phyloP scores from a whole-genome alignment of 2,113 vertebrate species.

The Periophthalmus modestus region DNA sequence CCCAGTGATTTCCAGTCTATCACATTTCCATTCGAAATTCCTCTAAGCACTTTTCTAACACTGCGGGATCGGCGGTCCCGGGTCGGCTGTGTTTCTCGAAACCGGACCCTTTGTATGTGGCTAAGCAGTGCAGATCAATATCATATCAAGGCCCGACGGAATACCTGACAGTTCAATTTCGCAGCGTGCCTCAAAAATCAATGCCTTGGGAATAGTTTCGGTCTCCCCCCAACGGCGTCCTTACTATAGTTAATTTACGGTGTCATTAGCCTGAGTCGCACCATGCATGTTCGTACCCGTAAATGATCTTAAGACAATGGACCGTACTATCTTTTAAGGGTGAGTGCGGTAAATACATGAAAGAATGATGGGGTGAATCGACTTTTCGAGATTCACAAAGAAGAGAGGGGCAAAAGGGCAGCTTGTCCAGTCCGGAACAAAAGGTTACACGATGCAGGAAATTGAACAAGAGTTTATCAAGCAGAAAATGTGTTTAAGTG shows the following conservation, averaged over 20 bases:
- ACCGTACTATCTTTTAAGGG: too few relatives aligned
- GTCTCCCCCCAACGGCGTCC: constrained; percentile 43
- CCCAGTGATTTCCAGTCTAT: background rate
- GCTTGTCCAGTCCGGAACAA: constrained; percentile 29
- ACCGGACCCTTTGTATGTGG: constrained; percentile 62
- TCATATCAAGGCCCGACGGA: constrained; percentile 79
- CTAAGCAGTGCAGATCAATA: constrained; percentile 79
- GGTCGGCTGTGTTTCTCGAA: constrained; percentile 42
- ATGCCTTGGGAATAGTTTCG: constrained; percentile 75
- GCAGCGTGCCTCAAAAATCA: constrained; percentile 71
- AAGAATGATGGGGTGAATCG: constrained; percentile 17
- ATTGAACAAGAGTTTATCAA: constrained; percentile 65
- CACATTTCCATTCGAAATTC: constrained; percentile 2
- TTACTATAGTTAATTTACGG: constrained; percentile 60
- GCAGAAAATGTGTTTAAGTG: constrained; percentile 60
- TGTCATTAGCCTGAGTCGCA: constrained; percentile 66
- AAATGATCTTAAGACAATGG: constrained; percentile 65
- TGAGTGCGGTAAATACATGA: background rate
- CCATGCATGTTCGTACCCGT: constrained; percentile 62
- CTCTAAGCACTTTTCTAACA: background rate
- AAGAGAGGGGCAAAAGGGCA: constrained; percentile 16
- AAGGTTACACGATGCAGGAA: constrained; percentile 46
- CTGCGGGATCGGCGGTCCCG: background rate
- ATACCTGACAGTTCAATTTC: constrained; percentile 87
- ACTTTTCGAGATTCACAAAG: constrained; percentile 49